Conservation (phyloP, 2,888 invertebrate genomes). For the Brassicogethes aeneus region DNA sequence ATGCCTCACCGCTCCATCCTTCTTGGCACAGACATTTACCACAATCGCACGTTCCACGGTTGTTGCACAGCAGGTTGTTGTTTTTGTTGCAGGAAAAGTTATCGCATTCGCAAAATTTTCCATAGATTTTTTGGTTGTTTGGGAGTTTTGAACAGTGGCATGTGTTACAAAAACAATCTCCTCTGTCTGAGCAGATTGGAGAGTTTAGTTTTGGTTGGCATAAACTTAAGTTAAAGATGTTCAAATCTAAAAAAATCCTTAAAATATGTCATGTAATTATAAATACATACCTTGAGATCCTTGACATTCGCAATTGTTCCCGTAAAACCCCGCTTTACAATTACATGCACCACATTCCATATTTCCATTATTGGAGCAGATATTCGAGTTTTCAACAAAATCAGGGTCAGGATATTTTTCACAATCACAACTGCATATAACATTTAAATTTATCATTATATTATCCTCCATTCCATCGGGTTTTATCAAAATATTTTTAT, state of each 20-base stretch:
- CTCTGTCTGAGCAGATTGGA: too few relatives aligned
- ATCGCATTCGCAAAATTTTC: too few relatives aligned
- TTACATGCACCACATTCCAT: neutral
- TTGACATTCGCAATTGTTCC: neutral
- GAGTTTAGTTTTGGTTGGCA: too few relatives aligned
- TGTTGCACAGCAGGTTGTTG: too few relatives aligned
- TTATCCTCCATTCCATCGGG: neutral
- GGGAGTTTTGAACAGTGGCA: too few relatives aligned
- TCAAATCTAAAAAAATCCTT: too few relatives aligned
- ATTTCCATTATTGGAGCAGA: neutral
- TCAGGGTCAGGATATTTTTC: neutral
- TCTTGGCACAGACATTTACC: neutral
- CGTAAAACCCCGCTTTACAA: neutral
- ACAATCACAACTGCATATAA: neutral
- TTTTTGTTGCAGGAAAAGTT: too few relatives aligned
- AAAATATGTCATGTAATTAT: too few relatives aligned
- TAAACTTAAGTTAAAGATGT: too few relatives aligned
- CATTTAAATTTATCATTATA: neutral
- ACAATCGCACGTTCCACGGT: neutral
- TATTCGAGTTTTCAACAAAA: neutral
- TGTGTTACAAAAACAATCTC: too few relatives aligned
- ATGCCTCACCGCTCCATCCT: neutral
- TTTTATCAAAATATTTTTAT: neutral
- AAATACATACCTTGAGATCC: too few relatives aligned
- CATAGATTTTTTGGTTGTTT: too few relatives aligned